Evolutionary conservation across 1,140 invertebrate species (phyloP), one percentile per base, ranked within the genome.

Genomic region (Pogonomyrmex barbatus): DNA sequence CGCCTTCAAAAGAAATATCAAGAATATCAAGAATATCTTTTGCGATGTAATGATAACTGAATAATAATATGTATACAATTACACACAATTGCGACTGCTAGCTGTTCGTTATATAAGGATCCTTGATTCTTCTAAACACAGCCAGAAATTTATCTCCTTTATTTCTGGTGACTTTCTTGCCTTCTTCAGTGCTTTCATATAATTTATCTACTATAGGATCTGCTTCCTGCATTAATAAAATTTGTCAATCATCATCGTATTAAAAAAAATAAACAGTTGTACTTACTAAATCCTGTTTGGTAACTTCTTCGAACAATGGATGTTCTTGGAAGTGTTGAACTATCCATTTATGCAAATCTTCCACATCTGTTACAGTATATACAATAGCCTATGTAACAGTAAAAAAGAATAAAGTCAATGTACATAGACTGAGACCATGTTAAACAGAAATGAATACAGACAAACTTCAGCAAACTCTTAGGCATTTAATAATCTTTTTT

Each of bases 271-370:
- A 73, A 65, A 58, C 1, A 47, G 12, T 62, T 54, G n/a, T 67
- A 52, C 33, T 77, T 91, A 89, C 90, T 82, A 87, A 60, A 77
- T 91, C 76, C 8, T 90, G 50, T 42, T 97, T 96, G 17, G 94
- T 73, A 60, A 99, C 93, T 91, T 96, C 95, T 94, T 97, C 94
- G 96, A 99, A 99, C 30, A 99, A 95, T 47, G 98, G 98, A 96
- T 99, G 99, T 86, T 98, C 96, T 63, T 96, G 96, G 94, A 99
- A 98, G 96, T 99, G 99, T 86, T 96, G 94, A 0, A 98, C 97
- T 97, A 99, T 99, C 99, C 99, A 99, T 30, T 99, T 97, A 95
- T 99, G 97, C 70, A 99, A 96, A 94, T 99, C 99, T 95, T 98
- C 97, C 0, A 99, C 99, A 96, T 99, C 99, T 24, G 99, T 99